Conservation (phyloP, 2,888 invertebrate species). For the Lepas anatifera region DNA sequence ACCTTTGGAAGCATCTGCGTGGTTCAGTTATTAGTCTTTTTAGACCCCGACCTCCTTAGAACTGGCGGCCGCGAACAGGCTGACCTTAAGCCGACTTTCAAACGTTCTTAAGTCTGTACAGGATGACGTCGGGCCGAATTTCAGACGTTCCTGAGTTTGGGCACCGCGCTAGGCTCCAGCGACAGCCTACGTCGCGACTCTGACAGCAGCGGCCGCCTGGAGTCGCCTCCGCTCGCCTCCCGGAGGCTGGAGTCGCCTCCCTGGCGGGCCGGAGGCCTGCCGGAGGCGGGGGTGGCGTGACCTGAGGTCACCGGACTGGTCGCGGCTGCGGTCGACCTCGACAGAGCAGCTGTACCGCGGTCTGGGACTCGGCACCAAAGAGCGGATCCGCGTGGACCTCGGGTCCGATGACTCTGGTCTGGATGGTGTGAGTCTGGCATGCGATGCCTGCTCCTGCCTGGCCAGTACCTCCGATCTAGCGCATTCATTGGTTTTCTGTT, state of each 20-base stretch:
- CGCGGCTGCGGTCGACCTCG: no score
- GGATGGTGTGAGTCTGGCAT: neutral
- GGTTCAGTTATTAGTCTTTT: no score
- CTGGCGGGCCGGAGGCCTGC: neutral
- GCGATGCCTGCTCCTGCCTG: no score
- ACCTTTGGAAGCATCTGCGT: no score
- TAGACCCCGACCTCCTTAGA: no score
- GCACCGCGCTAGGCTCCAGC: neutral
- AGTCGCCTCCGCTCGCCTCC: neutral
- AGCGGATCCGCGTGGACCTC: neutral
- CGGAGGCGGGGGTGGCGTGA: neutral
- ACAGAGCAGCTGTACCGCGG: no score
- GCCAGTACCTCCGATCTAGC: neutral
- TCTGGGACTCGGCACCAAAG: neutral
- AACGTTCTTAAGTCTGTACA: no score
- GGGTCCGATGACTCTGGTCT: neutral
- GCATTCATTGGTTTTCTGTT: neutral
- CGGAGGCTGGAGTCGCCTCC: no score
- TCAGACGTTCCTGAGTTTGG: conserved; percentile 7
- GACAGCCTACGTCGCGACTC: neutral
- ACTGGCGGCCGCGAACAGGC: no score
- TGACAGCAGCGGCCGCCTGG: neutral
- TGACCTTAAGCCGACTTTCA: no score
- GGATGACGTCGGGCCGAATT: no score
- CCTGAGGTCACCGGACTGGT: no score